Base-by-base conservation (phyloP, 2,888 invertebrate genomes). In the Meghimatium bilineatum region DNA sequence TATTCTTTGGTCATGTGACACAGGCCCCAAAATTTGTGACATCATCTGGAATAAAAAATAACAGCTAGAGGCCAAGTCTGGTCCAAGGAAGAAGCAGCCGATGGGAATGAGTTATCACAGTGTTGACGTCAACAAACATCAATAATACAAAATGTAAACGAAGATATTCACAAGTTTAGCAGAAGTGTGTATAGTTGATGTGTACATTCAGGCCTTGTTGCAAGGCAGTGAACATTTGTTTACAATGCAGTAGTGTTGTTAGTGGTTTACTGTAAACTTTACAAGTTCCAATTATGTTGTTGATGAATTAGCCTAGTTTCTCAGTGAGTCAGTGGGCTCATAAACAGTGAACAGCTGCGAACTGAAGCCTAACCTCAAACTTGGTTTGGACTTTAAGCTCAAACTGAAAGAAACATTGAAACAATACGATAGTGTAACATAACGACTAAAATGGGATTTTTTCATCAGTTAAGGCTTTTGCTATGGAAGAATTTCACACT, bases 401-500 rank as follows among this genome's bases (percentile, higher is more conserved):
- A 23, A 36, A 77, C n/a, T 63, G n/a, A 63, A 20, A 77, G n/a
- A 56, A 32, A 77, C 63, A 63, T n/a, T 26, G 36, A 63, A n/a
- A 20, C 52, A 12, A 12, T 75, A 12, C 1, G 49, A 20, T n/a
- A 26, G 32, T 29, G 66, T 14, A 12, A 1, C 66, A 10, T 8
- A 32, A 29, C 66, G 32, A 66, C 1, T 0, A 81, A 49, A 32
- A 92, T 92, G 91, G 92, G 92, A 17, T 92, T 94, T 87, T 91
- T 92, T 87, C 91, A 92, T 83, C 94, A 94, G 87, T 89, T 94
- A 63, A 88, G 91, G 32, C 91, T 94, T 81, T 89, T 94, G 52
- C 88, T 94, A 79, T 94, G 94, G 94, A 94, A 94, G 87, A 94
- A 93, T 85, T 90, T 93, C 80, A 91, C 93, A 17, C 90, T 94